Evolutionary conservation across 2,888 invertebrate genomes (phyloP), one percentile per base, ranked within the genome.

Genomic region (Epinotia brunnichana): DNA sequence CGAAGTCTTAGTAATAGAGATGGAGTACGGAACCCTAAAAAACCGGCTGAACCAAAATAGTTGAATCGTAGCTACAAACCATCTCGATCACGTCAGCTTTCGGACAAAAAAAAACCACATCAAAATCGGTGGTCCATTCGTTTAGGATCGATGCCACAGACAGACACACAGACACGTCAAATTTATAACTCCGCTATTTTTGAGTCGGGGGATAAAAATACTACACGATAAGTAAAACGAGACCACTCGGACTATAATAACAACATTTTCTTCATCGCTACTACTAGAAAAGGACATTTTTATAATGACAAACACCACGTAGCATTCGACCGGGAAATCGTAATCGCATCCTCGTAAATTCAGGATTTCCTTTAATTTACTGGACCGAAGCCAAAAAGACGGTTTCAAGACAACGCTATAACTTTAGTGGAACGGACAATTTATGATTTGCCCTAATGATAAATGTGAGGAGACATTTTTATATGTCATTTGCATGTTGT

Each of bases 401-500:
- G 54, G 67, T 68, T 72, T 67, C 61, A 17, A 72, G 67, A 70
- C 71, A 72, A 67, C 60, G 67, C 61, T 56, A 48, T 67, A 62
- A 72, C 56, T 72, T 62, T 56, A 68, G 72, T 62, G 54, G 61
- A 62, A 67, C 41, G 29, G 67, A 56, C 67, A 71, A 71, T 71
- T 71, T 71, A 67, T 61, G 66, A 71, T 67, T 66, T 61, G 60
- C 53, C 66, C 61, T 68, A 62, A 72, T 72, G 72, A 72, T 67
- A 54, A 67, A 71, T 71, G 71, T 44, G 66, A 57, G 71, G 64
- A 70, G 53, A 57, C 39, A 39, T 69, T 71, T 67, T 66, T 41
- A 54, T 24, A 56, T 56, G 5, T 5, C 39, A 56, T 66, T 66
- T 56, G 41, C 56, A 66, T 66, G 54, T 17, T 54, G 3, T n/a